Evolutionary conservation across 2,113 vertebrate genomes (phyloP).

Genomic region (Polypterus bichir): DNA sequence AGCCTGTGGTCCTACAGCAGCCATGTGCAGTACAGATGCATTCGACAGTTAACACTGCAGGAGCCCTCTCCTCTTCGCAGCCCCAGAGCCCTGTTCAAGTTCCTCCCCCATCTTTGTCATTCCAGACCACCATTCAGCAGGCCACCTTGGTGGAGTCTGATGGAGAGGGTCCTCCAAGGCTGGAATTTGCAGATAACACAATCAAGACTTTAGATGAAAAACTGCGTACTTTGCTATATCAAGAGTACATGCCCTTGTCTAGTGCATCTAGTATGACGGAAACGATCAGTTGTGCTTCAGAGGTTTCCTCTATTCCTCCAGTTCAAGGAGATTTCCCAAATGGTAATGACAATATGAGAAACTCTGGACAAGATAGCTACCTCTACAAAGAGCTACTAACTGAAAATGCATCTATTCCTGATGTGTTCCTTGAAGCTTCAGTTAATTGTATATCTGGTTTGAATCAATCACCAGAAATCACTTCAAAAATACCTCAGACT

Average conservation of each 20-base stretch:
- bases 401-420: no score
- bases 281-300: constrained; percentile 37
- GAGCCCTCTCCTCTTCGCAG: constrained; percentile 45
- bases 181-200: constrained; percentile 83
- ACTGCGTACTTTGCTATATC: constrained; percentile 83
- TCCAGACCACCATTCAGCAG: constrained; percentile 33
- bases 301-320: constrained; percentile 48
- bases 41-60: constrained; percentile 23
- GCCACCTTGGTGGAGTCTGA: constrained; percentile 62
- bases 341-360: no score
- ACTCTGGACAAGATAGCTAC: no score
- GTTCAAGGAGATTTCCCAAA: constrained; percentile 15
- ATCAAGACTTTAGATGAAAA: constrained; percentile 95
- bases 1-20: constrained; percentile 51
- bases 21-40: constrained; percentile 36
- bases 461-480: no score
- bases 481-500: no score
- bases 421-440: no score
- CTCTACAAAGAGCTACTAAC: no score
- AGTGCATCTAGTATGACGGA: constrained; percentile 64
- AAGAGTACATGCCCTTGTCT: constrained; percentile 82
- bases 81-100: constrained; percentile 57
- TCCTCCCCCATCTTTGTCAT: background rate
- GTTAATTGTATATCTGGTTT: no score
- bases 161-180: constrained; percentile 70